Base-by-base conservation (phyloP, 35 echinoderm and acorn worm species). In the Ophioderma brevispina region DNA sequence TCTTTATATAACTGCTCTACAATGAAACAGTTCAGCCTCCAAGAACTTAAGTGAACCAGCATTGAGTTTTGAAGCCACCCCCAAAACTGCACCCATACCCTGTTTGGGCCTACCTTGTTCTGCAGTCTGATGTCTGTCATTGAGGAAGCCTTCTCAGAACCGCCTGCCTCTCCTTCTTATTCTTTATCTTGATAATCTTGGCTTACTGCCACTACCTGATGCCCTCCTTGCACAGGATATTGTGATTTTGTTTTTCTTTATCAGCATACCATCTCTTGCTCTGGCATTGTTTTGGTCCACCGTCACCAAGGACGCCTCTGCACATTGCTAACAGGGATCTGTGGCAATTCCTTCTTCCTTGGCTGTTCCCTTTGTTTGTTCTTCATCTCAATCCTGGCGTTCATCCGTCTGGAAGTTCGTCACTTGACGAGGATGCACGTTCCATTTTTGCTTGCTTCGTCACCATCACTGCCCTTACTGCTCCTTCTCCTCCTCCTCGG, bases 141-240 rank as follows among this genome's bases (percentile, higher is more conserved):
- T 13, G 83, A 85, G 33, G 83, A 35, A 34, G 46, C 37, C 55
- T 63, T 37, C 83, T 85, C 46, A 85, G 32, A 19, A 40, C 63
- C 32, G 52, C 31, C 23, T n/a, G 15, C 30, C 33, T 31, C 0
- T 85, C 83, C 35, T 85, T 85, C 83, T 59, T 85, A 35, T 52
- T 59, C 52, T 85, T 85, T 55, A 85, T 64, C 83, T 63, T 85
- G 25, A 64, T 59, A 14, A 85, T 37, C 83, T 85, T 85, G 13
- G 32, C 63, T 59, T 13, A 30, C 43, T 21, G 46, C 52, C 32
- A n/a, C 49, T 34, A 0, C 49, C 63, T 33, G 63, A 64, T 36
- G 50, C 52, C 25, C 83, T 64, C 36, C 83, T 32, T 11, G 32
- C 52, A n/a, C n/a, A n/a, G n/a, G n/a, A n/a, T n/a, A n/a, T n/a